Conservation (phyloP, 2,888 invertebrate species). For the Phragmatobia fuliginosa region DNA sequence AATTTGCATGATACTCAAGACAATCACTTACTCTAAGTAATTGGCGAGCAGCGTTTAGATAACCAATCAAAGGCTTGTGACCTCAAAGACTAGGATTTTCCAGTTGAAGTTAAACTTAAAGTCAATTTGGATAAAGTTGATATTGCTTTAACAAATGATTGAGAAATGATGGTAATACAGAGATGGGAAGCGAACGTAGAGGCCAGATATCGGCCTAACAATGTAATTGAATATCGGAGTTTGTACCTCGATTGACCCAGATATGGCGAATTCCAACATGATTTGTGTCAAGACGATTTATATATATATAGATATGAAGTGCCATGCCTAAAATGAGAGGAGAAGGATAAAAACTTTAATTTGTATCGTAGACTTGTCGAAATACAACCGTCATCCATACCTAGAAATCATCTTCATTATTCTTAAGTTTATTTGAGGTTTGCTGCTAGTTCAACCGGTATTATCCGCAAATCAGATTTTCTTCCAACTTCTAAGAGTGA, state of each 20-base stretch:
- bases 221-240: conserved; percentile 78
- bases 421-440: no score
- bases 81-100: conserved; percentile 53
- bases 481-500: no score
- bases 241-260: conserved; percentile 55
- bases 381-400: no score
- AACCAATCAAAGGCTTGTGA: conserved; percentile 77
- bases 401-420: no score
- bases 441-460: no score
- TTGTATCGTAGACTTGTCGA: no score
- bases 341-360: neutral
- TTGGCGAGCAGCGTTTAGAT: conserved; percentile 77
- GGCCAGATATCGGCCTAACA: conserved; percentile 70
- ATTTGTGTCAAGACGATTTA: conserved; percentile 52
- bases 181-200: conserved; percentile 68
- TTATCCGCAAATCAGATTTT: no score
- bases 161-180: conserved; percentile 70
- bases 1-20: conserved; percentile 68
- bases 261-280: conserved; percentile 59
- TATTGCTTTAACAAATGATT: conserved; percentile 35
- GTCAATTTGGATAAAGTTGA: conserved; percentile 30
- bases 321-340: neutral
- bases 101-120: conserved; percentile 51
- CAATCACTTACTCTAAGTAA: conserved; percentile 84
- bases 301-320: conserved; percentile 22